phyloP scores from a whole-genome alignment of 2,113 vertebrate species.

The Ptyas mucosa region DNA sequence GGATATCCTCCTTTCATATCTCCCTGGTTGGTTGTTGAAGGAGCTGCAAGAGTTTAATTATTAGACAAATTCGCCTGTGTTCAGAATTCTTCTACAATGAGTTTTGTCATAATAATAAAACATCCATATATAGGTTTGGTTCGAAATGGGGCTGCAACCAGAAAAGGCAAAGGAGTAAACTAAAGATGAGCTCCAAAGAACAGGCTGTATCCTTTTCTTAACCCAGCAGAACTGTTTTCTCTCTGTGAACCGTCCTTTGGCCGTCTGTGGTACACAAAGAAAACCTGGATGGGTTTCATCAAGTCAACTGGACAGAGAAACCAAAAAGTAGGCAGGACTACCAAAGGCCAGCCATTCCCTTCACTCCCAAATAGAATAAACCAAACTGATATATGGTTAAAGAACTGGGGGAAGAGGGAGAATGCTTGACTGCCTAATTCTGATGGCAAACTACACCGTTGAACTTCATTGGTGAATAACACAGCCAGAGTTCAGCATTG shows the following conservation, averaged over 20 bases:
- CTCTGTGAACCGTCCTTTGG: not conserved
- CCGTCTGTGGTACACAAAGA: not conserved
- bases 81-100: not conserved
- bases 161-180: not conserved
- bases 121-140: not conserved
- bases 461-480: not conserved
- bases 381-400: not conserved
- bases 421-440: not conserved
- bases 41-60: not conserved
- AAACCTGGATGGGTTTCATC: not conserved
- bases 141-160: not conserved
- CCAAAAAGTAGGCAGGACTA: not conserved
- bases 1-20: too few species aligned
- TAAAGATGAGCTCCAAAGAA: not conserved
- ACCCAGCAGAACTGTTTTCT: not conserved
- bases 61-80: not conserved
- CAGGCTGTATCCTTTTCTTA: not conserved
- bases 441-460: not conserved
- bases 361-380: not conserved
- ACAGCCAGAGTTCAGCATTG: not conserved
- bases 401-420: not conserved
- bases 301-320: not conserved
- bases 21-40: too few species aligned
- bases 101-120: not conserved
- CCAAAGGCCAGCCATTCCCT: not conserved